Evolutionary conservation across 2,888 invertebrate genomes (phyloP), one percentile per base, ranked within the genome.

Genomic region (Campoplex capitator): DNA sequence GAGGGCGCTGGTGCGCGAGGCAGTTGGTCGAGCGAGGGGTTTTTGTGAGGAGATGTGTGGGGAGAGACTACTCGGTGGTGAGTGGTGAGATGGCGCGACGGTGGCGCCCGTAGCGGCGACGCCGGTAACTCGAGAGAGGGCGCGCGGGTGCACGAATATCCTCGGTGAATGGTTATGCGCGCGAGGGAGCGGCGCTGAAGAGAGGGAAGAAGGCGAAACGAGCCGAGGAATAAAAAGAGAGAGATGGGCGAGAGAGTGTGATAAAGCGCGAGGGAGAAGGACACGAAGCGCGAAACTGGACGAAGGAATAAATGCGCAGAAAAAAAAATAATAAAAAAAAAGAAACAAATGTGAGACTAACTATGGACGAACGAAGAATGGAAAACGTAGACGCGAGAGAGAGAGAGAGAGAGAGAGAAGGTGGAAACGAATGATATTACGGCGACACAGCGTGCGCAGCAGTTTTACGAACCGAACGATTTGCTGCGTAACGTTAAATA

Each of bases 371-470:
- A 38, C 42, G 38, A 67, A 65, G 65, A 70, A 71, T 62, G 83
- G 48, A 42, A 62, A 74, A 58, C 35, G 42, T 32, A 18, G 56
- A 54, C 38, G 62, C 32, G 16, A 51, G 23, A 23, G 23, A 23
- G n/a, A n/a, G n/a, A 11, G 42, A 35, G 9, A 35, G 45, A 56
- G 82, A 42, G 65, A 65, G 81, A 84, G 65, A 62, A 88, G 86
- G 84, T 67, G 84, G 84, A 83, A 83, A 83, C 79, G 42, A 71
- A 70, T 38, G 86, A 82, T 87, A 75, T 74, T 75, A 71, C 82
- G 76, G 80, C 83, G 82, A 87, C 81, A 84, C 73, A 86, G 78
- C 73, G 86, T 86, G 80, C 80, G 80, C 74, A 71, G 67, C 71
- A 75, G 56, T 76, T 84, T 75, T 73, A 51, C 48, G 16, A n/a